A percentile compares a stretch with the other conserved stretches of the same genome.
phyloP scores from a whole-genome alignment of 2,797 vertebrate species.

The Platalea minor region DNA sequence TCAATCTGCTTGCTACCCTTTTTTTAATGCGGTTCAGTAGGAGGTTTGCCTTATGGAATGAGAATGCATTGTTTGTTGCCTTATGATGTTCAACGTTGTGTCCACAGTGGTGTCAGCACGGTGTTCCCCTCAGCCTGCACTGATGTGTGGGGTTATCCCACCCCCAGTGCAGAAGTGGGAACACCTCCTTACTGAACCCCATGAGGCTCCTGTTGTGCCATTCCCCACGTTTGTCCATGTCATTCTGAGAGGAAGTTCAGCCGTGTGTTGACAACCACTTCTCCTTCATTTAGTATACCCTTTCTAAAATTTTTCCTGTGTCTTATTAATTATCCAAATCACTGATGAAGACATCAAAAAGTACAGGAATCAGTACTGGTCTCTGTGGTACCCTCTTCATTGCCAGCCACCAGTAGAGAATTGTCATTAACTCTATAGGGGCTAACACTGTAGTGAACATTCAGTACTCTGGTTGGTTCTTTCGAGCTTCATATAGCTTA shows the following conservation, averaged over 20 bases:
- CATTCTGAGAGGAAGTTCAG: neutral
- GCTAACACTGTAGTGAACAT: neutral
- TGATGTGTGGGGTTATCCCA: neutral
- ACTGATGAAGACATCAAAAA: neutral
- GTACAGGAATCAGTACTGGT: neutral
- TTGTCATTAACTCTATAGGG: neutral
- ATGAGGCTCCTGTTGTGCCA: neutral
- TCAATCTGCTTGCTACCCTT: neutral
- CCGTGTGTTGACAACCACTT: neutral
- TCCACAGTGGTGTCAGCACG: neutral
- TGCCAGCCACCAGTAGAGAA: neutral
- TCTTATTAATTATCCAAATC: neutral
- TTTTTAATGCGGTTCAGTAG: neutral
- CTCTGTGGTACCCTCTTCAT: neutral
- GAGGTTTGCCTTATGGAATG: neutral
- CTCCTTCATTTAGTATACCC: neutral
- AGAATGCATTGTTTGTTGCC: neutral
- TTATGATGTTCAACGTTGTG: rapidly evolving
- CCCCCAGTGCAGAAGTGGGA: neutral
- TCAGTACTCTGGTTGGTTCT: neutral
- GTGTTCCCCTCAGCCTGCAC: neutral
- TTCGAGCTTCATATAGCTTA: neutral
- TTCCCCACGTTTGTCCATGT: neutral
- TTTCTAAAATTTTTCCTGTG: neutral
- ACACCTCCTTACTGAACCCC: neutral